Conservation (phyloP, 2,113 vertebrate species). For the Nothocercus nigrocapillus region DNA sequence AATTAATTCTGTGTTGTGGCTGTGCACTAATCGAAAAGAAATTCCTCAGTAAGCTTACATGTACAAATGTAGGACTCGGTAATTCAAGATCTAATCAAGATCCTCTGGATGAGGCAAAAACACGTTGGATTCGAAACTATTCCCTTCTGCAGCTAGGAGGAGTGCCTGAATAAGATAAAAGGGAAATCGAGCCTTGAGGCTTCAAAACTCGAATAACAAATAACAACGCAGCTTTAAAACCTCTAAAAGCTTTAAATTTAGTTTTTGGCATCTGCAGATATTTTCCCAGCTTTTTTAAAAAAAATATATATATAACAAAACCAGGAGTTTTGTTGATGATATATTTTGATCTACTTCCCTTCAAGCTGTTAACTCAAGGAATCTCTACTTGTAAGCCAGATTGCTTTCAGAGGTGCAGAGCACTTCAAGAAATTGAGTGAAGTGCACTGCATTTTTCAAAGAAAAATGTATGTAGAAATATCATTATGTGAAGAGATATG, state of each 20-base stretch:
- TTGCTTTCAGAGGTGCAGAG: conserved; percentile 10
- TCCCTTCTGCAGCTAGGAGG: too few relatives aligned
- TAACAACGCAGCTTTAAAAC: not conserved
- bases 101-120: too few relatives aligned
- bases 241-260: not conserved
- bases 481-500: not conserved
- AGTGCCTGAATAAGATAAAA: too few relatives aligned
- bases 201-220: not conserved
- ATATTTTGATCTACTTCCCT: not conserved
- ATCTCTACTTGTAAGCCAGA: not conserved
- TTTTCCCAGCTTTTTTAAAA: not conserved
- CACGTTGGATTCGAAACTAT: too few relatives aligned
- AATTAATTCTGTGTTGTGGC: too few relatives aligned
- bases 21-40: too few relatives aligned
- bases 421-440: not conserved
- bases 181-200: accelerated
- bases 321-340: not conserved
- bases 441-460: not conserved
- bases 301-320: not conserved
- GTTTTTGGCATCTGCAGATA: not conserved
- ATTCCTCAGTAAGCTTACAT: too few relatives aligned
- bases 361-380: not conserved
- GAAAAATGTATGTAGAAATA: not conserved
- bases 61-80: too few relatives aligned
- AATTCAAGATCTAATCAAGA: too few relatives aligned